Evolutionary conservation across 2,888 invertebrate species (phyloP).

Genomic region (Pinctada fucata): DNA sequence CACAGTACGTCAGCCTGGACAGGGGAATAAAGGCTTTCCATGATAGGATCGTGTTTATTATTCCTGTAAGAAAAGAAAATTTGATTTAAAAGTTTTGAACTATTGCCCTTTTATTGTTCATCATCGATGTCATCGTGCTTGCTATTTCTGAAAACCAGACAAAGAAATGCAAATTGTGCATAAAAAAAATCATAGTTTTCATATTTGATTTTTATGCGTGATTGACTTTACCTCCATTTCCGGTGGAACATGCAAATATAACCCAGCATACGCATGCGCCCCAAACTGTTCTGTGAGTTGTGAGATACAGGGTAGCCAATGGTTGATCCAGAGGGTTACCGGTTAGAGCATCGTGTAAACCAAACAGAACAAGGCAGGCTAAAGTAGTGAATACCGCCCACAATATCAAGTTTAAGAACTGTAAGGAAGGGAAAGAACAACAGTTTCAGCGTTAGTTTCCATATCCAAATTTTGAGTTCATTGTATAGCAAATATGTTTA

Average conservation of each 20-base stretch:
- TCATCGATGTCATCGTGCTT: too few relatives aligned
- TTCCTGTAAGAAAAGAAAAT: background rate
- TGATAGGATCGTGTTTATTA: background rate
- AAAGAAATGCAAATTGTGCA: too few relatives aligned
- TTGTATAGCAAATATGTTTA: too few relatives aligned
- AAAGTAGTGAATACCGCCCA: constrained; percentile 67
- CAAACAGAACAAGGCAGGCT: constrained; percentile 69
- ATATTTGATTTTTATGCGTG: too few relatives aligned
- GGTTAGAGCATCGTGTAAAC: constrained; percentile 65
- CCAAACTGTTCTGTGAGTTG: constrained; percentile 78
- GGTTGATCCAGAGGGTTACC: constrained; percentile 52
- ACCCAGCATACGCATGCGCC: constrained; percentile 79
- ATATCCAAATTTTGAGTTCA: too few relatives aligned
- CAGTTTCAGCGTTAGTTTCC: too few relatives aligned
- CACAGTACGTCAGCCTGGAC: background rate
- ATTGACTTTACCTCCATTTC: constrained; percentile 76
- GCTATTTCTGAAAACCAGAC: too few relatives aligned
- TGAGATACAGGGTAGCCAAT: constrained; percentile 74
- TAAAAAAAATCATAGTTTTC: too few relatives aligned
- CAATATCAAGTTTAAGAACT: constrained; percentile 52
- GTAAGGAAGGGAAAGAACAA: background rate
- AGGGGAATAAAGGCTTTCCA: background rate
- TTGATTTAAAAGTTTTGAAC: too few relatives aligned
- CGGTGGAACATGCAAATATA: constrained; percentile 79
- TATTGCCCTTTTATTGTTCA: too few relatives aligned